Evolutionary conservation across 2,113 vertebrate genomes (phyloP), one percentile per base, ranked within the genome.

Genomic region (Catharus minimus): DNA sequence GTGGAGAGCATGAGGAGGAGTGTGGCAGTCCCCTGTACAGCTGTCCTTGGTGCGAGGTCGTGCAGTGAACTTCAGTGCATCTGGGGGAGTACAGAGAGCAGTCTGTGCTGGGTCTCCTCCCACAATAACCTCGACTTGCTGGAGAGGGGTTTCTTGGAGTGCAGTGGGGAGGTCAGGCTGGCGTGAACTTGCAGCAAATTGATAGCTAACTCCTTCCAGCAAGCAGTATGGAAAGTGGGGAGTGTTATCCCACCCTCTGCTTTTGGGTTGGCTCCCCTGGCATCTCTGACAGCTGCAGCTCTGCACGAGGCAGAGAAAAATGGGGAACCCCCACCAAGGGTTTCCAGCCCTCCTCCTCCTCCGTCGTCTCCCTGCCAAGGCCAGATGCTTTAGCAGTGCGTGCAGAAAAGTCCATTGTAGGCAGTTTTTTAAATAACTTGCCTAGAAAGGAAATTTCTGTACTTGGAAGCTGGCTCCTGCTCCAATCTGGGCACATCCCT

Each of bases 401-500:
- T 87, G 89, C 89, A 87, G 87, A 94, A 89, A 94, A 94, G 89
- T 72, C 91, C 71, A 46, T 82, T 91, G 93, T 82, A 95, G 95
- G 93, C 95, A 92, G 71, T 93, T 93, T 95, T 88, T 91, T 7
- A 92, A 95, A 96, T 91, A 95, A 85, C 91, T 96, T 95, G 94
- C 95, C 94, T 96, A 94, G 91, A 96, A 96, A 96, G 94, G 95
- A 96, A 96, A 89, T 95, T 94, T 95, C 91, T 94, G 78, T 56
- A 47, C 84, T 92, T 94, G 41, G 38, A 52, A 82, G 66, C 93
- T 95, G 95, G 95, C 93, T 96, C 55, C 38, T 84, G 62, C 93
- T 84, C 91, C 93, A 91, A 1, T 85, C 82, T 2, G 7, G 95
- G 93, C 78, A 92, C 55, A 55, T 89, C 1, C 1, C 81, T 89